Evolutionary conservation across 2,113 vertebrate species (phyloP).

Genomic region (Brachyhypopomus gauderio): DNA sequence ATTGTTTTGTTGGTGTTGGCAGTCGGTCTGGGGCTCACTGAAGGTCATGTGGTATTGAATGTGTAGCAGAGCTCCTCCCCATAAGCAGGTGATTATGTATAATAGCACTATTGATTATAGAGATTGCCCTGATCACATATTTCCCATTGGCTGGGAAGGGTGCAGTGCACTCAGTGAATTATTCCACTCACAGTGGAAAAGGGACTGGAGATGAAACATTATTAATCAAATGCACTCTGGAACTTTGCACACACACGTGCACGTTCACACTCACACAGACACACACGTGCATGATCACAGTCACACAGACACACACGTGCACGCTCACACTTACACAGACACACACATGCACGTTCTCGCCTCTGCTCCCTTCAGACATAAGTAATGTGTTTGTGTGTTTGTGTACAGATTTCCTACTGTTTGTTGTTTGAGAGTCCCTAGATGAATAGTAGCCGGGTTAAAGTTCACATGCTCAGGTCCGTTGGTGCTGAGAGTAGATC

Average conservation of each 20-base stretch:
- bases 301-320: constrained; percentile 28
- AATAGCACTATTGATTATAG: constrained; percentile 56
- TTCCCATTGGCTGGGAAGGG: constrained; percentile 42
- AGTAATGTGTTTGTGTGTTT: constrained; percentile 12
- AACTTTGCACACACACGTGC: constrained; percentile 10
- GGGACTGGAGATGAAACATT: neutral
- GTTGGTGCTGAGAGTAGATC: neutral
- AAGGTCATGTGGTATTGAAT: constrained; percentile 65
- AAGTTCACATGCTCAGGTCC: neutral
- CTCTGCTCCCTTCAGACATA: neutral
- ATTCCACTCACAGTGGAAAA: constrained; percentile 25
- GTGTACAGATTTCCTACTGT: neutral
- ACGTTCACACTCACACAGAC: constrained; percentile 10
- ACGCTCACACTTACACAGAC: constrained; percentile 9
- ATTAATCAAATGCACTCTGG: constrained; percentile 15
- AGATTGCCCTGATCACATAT: constrained; percentile 27
- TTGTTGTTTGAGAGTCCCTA: constrained; percentile 4
- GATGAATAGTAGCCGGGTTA: neutral
- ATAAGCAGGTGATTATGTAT: constrained; percentile 40
- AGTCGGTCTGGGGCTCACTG: constrained; percentile 34
- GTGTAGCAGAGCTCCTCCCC: constrained; percentile 47
- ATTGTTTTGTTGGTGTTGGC: constrained; percentile 56
- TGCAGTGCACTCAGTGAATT: constrained; percentile 36
- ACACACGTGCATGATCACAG: constrained; percentile 13
- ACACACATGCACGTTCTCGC: neutral